Conservation (phyloP, 2,797 vertebrate species). For the Staurois parvus region DNA sequence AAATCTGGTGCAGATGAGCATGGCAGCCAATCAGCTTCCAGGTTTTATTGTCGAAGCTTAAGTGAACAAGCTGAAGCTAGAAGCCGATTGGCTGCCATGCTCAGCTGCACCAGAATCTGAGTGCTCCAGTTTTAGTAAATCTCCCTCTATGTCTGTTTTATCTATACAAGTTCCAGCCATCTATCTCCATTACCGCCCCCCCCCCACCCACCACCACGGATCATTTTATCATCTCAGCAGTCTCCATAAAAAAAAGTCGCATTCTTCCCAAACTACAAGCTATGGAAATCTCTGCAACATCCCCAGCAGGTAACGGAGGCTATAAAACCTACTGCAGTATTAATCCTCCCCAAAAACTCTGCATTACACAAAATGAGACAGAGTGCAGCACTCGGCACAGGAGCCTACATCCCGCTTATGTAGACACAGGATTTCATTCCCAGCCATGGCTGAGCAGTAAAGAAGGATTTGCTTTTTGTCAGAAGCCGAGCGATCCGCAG, state of each 20-base stretch:
- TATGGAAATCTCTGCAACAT: background rate
- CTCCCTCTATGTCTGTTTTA: background rate
- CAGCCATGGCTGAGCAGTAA: no score
- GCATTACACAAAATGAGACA: background rate
- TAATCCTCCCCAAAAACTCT: background rate
- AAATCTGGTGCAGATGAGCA: no score
- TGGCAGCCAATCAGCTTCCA: no score
- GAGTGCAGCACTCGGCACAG: background rate
- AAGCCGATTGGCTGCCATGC: no score
- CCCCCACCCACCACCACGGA: background rate
- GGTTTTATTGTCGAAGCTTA: no score
- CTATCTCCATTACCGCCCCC: background rate
- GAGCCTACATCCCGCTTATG: background rate
- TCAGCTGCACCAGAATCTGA: no score
- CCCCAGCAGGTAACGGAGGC: background rate
- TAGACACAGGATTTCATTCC: no score
- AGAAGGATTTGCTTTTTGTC: no score
- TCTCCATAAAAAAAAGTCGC: conserved; percentile 12
- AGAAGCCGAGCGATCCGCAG: no score
- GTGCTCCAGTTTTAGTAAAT: background rate
- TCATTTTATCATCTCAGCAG: background rate
- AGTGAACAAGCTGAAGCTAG: no score
- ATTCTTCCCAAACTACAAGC: conserved; percentile 6
- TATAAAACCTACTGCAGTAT: conserved; percentile 10
- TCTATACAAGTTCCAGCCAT: background rate